These are phyloP conservation scores for Cynodonichthys magdalenae DNA, from an alignment of 2,797 vertebrate genomes.

Conservation along the genomic window DNA sequence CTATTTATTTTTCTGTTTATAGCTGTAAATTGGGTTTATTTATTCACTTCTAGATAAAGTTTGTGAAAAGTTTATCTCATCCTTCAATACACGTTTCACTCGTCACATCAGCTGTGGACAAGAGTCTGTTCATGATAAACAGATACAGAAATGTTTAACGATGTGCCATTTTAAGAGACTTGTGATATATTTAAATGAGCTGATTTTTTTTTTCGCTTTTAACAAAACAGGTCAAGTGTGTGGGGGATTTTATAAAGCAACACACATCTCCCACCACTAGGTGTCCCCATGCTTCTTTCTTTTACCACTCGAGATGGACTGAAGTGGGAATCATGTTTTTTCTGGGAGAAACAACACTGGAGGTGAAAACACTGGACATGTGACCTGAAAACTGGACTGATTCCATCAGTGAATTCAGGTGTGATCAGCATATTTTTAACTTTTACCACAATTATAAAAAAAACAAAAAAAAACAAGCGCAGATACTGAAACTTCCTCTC, in stretches of 20 bases:
- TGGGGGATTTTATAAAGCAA: conserved; percentile 38
- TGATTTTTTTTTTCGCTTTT: conserved; percentile 42
- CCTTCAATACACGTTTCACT: conserved; percentile 30
- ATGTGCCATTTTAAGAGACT: conserved; percentile 80
- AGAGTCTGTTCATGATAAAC: conserved; percentile 50
- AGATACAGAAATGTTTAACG: conserved; percentile 60
- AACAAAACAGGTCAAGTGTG: conserved; percentile 37
- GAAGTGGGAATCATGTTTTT: conserved; percentile 29
- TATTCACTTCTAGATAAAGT: conserved; percentile 68
- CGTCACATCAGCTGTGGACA: conserved; percentile 46
- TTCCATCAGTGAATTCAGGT: conserved; percentile 59
- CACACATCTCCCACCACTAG: conserved; percentile 51
- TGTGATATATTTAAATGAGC: conserved; percentile 35
- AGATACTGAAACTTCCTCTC: conserved; percentile 50
- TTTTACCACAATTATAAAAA: conserved; percentile 36
- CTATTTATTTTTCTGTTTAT: conserved; percentile 68
- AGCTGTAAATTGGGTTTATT: conserved; percentile 73
- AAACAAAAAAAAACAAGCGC: not conserved
- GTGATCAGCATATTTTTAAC: conserved; percentile 53
- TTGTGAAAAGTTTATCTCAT: conserved; percentile 33
- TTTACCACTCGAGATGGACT: conserved; percentile 43
- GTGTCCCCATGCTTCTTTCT: conserved; percentile 67
- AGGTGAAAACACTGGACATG: conserved; percentile 60
- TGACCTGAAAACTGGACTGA: conserved; percentile 42
- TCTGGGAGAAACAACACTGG: conserved; percentile 46